phyloP scores from a whole-genome alignment of 2,797 vertebrate species.

The Kryptopterus vitreolus region DNA sequence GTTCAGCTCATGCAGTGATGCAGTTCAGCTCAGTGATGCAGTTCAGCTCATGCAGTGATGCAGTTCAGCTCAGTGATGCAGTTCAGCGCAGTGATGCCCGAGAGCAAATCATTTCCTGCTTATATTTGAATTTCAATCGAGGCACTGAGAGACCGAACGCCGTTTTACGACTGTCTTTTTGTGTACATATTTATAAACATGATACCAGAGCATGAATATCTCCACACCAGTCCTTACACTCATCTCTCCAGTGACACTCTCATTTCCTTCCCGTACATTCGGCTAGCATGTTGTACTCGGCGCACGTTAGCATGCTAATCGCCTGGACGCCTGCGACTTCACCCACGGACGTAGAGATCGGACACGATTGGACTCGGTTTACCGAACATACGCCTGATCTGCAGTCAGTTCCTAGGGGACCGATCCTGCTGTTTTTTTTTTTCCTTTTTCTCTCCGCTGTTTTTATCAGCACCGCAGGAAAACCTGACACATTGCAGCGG shows the following conservation, averaged over 20 bases:
- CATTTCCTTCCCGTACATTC: not conserved
- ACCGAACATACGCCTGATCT: conserved; percentile 48
- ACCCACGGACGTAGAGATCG: conserved; percentile 50
- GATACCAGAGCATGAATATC: not conserved
- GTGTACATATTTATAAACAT: not conserved
- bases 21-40: too few relatives aligned
- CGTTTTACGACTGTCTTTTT: not conserved
- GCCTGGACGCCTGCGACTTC: too few relatives aligned
- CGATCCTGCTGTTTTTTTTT: conserved; percentile 3
- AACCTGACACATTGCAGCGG: not conserved
- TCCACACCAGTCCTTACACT: not conserved
- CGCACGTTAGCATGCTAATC: conserved; percentile 17
- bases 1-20: too few relatives aligned
- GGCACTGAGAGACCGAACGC: too few relatives aligned
- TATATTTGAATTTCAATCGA: not conserved
- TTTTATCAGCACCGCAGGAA: not conserved
- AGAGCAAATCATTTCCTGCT: not conserved
- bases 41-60: too few relatives aligned
- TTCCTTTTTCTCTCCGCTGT: conserved; percentile 4
- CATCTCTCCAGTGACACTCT: not conserved
- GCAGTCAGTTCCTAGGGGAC: conserved; percentile 34
- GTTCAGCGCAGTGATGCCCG: too few relatives aligned
- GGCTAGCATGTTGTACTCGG: not conserved
- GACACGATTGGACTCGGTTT: conserved; percentile 46
- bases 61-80: too few relatives aligned